Base-by-base conservation (phyloP, 2,113 vertebrate genomes). In the Varanus komodoensis region DNA sequence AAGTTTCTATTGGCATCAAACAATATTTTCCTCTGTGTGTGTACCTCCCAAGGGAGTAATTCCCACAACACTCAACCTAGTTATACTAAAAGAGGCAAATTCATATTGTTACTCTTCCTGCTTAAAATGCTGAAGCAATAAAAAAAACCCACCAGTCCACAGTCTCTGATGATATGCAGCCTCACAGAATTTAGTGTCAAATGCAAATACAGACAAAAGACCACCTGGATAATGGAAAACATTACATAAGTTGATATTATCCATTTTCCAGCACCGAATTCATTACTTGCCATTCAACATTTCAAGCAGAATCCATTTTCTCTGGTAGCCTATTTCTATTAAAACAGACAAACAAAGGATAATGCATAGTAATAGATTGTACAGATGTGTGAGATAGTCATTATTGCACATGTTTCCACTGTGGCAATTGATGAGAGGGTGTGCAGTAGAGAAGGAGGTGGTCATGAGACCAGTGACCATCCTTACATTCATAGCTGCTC, bases 161-260 rank as follows among this genome's bases (percentile, higher is more conserved):
- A 81, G 1, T 9, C 82, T 64, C 11, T 81, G 68, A 86, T 2
- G 3, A 21, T 81, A n/a, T 84, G 29, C 79, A 88, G 84, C 3
- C 0, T 0, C 3, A 82, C 15, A 57, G 1, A 3, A 2, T 80
- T 86, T 82, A 74, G 77, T 86, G 7, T 75, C 44, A 86, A n/a
- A 74, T 73, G 48, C 44, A 90, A 91, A 79, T 1, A 1, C 0
- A 0, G 1, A 0, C 1, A 91, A 94, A 88, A 84, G 87, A 0
- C 82, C 71, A 61, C 75, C 88, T 77, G 4, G 1, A 83, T 7
- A 89, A 92, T 64, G 7, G 48, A 50, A 89, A 92, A 89, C 19
- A 5, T 75, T 67, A 84, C 90, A 50, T 34, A 0, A 69, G 48
- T 50, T 0, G 64, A 2, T 34, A 32, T 3, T 34, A 82, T 15